Base-by-base conservation (phyloP, 2,797 vertebrate genomes). In the Triplophysa yarkandensis region DNA sequence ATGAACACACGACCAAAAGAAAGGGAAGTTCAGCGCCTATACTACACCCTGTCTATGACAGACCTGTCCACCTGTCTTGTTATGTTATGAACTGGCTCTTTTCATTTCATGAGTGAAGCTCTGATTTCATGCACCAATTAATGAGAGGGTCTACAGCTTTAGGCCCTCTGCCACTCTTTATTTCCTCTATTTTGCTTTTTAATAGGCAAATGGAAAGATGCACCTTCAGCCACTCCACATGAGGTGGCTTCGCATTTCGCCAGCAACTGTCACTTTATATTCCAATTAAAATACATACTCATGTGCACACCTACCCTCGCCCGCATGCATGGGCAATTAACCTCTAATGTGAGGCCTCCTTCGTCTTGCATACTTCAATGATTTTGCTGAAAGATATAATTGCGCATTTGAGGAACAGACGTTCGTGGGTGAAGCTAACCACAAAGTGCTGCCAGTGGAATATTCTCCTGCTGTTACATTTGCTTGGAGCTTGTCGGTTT, bases 51-150 rank as follows among this genome's bases (percentile, higher is more conserved):
- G 13, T 58, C 55, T 61, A 34, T 76, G 61, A 46, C 63, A 60
- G 43, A 68, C 63, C 64, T 68, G 72, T 50, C 72, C 43, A 67
- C 54, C 72, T 68, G 71, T 74, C 41, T 30, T 25, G 19, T 75
- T 68, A 27, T 58, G 54, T 43, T 28, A 27, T 75, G 54, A 75
- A 46, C 54, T 39, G 41, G 21, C 64, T 67, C 28, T 75, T 75
- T 67, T 30, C 52, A 16, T 66, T 74, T 67, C 30, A 36, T 7
- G 41, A 68, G 41, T 60, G 39, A 74, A 34, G 60, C 55, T 65
- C 46, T 75, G 72, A 75, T 75, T 75, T 60, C 72, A 75, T 75
- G 72, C 72, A 67, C 64, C 64, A 75, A 67, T 67, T 75, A 75
- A 67, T 75, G 72, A 75, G 54, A 67, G 39, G 34, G 34, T 44